A percentile compares a stretch with the other conserved stretches of the same genome.
These are phyloP conservation scores for Andricus curvator DNA, from an alignment of 2,888 invertebrate species.

Conservation along the genomic window DNA sequence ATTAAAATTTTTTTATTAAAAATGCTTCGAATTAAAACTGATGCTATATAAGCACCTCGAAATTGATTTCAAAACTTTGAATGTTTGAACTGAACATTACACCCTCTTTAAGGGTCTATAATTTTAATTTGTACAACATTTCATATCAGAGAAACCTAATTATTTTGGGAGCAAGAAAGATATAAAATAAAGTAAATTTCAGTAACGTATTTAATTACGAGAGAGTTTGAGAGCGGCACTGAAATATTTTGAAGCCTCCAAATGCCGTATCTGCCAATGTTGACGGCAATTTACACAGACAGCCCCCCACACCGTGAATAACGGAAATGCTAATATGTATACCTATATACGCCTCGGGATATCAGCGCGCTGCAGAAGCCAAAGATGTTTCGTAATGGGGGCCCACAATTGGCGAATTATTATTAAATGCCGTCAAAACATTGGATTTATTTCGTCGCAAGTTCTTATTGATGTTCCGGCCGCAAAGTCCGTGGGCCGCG, in stretches of 20 bases:
- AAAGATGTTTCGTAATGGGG: slow-evolving; percentile 61
- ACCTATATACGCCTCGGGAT: slow-evolving; percentile 46
- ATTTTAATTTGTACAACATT: too few relatives aligned
- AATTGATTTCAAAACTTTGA: too few relatives aligned
- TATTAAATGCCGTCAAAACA: slow-evolving; percentile 74
- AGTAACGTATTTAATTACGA: too few relatives aligned
- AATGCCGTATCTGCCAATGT: not conserved
- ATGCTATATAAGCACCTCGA: too few relatives aligned
- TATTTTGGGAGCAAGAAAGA: too few relatives aligned
- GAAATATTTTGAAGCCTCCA: not conserved
- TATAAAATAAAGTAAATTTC: too few relatives aligned
- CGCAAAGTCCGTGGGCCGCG: slow-evolving; percentile 65
- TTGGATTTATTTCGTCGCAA: slow-evolving; percentile 72
- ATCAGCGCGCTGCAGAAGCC: slow-evolving; percentile 57
- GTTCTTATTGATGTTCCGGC: slow-evolving; percentile 71
- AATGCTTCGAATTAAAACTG: too few relatives aligned
- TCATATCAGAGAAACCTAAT: too few relatives aligned
- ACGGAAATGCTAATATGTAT: slow-evolving; percentile 67
- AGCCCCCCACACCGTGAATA: slow-evolving; percentile 44
- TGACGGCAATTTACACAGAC: slow-evolving; percentile 37
- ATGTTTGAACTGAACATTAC: too few relatives aligned
- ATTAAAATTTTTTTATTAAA: too few relatives aligned
- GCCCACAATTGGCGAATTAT: slow-evolving; percentile 70
- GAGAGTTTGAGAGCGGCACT: not conserved
- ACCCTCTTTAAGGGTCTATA: too few relatives aligned